A percentile compares a stretch with the other conserved stretches of the same genome.
Evolutionary conservation across 2,113 vertebrate species (phyloP).

Genomic region (Cettia cetti): DNA sequence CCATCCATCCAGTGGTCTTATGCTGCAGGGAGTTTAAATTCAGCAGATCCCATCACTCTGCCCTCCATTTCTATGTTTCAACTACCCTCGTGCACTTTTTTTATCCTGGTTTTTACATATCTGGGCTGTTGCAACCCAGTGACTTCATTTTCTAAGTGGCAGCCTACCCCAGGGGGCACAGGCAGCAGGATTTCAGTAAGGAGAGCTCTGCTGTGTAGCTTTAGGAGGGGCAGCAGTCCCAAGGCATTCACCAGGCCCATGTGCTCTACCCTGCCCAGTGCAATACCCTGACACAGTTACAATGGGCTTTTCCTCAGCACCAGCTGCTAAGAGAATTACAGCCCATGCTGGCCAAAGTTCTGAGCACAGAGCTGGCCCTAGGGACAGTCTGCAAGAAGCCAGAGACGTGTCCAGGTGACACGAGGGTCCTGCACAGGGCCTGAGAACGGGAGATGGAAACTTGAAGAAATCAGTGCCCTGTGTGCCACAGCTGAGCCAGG

Average conservation of each 20-base stretch:
- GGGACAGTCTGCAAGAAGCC: background rate
- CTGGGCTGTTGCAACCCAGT: background rate
- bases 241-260: rapidly evolving
- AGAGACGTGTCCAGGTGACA: background rate
- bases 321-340: background rate
- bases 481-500: background rate
- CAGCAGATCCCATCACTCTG: background rate
- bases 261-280: background rate
- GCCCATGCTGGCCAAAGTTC: background rate
- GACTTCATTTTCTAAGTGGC: background rate
- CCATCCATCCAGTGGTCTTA: background rate
- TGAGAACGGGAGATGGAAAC: background rate
- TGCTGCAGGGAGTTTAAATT: background rate
- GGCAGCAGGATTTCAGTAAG: background rate
- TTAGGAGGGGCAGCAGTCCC: background rate
- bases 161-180: background rate
- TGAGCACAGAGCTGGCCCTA: background rate
- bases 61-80: background rate
- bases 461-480: background rate
- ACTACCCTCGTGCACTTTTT: background rate
- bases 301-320: background rate
- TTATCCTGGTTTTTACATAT: background rate
- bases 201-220: background rate
- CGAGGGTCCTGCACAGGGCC: background rate
- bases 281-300: background rate